Evolutionary conservation across 1,140 invertebrate genomes (phyloP).

Genomic region (Pemphigus obesinymphae): DNA sequence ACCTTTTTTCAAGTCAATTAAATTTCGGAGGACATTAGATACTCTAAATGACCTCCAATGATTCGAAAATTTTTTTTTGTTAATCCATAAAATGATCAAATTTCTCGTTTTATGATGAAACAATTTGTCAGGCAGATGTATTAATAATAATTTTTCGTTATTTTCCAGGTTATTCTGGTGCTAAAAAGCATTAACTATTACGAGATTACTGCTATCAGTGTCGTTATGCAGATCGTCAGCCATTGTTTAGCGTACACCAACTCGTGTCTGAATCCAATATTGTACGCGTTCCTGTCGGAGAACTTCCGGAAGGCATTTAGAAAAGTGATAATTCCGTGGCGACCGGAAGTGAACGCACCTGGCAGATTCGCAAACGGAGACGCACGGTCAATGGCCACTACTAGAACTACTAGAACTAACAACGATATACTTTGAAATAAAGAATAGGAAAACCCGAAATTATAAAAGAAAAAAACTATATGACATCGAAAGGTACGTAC

Average conservation of each 20-base stretch:
- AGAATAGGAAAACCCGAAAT: background rate
- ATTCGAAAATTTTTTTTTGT: too few relatives aligned
- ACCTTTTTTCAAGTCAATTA: too few relatives aligned
- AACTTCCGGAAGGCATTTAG: slow-evolving; percentile 80
- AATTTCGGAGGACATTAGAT: too few relatives aligned
- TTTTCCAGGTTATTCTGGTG: slow-evolving; percentile 68
- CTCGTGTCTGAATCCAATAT: slow-evolving; percentile 89
- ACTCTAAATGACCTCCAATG: too few relatives aligned
- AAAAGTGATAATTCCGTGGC: slow-evolving; percentile 58
- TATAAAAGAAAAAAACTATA: too few relatives aligned
- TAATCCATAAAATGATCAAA: too few relatives aligned
- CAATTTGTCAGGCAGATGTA: too few relatives aligned
- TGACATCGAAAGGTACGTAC: too few relatives aligned
- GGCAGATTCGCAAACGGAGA: slow-evolving; percentile 45
- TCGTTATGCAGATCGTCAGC: slow-evolving; percentile 74
- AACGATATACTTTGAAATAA: slow-evolving; percentile 45
- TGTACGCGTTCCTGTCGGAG: slow-evolving; percentile 88
- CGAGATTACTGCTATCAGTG: slow-evolving; percentile 58
- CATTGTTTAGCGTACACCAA: slow-evolving; percentile 94
- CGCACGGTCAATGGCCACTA: slow-evolving; percentile 46
- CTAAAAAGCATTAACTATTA: slow-evolving; percentile 70
- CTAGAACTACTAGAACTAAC: slow-evolving; percentile 46
- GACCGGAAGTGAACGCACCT: slow-evolving; percentile 49
- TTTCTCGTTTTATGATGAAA: too few relatives aligned
- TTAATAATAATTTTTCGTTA: background rate